These are phyloP conservation scores for Pardalotus punctatus DNA, from an alignment of 2,113 vertebrate species.

Conservation along the genomic window DNA sequence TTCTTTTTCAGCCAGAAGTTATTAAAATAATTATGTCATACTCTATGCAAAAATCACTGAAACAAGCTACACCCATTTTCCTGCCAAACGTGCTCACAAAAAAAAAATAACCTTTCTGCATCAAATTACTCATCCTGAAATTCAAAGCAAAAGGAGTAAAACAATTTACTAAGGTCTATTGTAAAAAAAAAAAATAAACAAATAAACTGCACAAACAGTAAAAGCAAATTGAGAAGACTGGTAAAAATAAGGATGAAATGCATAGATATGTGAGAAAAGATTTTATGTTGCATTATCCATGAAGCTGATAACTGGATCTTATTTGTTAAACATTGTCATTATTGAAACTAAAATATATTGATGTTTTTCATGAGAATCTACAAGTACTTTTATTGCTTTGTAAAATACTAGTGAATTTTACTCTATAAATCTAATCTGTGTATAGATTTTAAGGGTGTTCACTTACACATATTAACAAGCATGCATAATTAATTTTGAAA, in stretches of 20 bases:
- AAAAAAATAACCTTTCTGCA: not conserved
- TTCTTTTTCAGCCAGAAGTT: not conserved
- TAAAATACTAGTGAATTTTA: conserved; percentile 77
- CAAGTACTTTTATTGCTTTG: conserved; percentile 73
- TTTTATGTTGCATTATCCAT: conserved; percentile 52
- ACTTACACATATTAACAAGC: not conserved
- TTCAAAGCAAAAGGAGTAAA: not conserved
- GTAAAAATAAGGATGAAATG: conserved; percentile 46
- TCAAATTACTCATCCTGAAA: not conserved
- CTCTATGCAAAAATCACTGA: not conserved
- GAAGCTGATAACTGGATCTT: conserved; percentile 57
- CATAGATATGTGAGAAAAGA: conserved; percentile 31
- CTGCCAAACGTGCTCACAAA: not conserved
- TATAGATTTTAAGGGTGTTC: conserved; percentile 72
- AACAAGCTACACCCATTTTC: not conserved
- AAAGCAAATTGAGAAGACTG: not conserved
- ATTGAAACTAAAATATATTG: conserved; percentile 75
- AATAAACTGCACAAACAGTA: not conserved
- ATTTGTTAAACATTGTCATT: conserved; percentile 74
- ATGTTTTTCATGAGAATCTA: conserved; percentile 69
- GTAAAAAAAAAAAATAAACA: not conserved
- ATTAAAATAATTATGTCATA: not conserved
- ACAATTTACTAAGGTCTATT: not conserved
- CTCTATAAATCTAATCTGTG: conserved; percentile 71
- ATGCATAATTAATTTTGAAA: conserved; percentile 71